Conservation (phyloP, 2,888 invertebrate species). For the Parapristionchus giblindavisi region DNA sequence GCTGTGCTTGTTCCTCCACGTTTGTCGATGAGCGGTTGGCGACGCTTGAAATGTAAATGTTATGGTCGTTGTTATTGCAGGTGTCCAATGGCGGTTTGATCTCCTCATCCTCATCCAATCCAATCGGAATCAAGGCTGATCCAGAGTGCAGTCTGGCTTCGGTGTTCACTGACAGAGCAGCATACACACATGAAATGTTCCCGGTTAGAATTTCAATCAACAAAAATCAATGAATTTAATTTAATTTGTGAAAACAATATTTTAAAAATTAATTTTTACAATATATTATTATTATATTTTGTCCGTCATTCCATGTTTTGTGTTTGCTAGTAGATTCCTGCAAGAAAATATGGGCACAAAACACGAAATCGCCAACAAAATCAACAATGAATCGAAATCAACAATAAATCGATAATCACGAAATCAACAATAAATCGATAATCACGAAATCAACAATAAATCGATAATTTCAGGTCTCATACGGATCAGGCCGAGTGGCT, state of each 20-base stretch:
- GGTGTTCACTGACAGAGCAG: constrained; percentile 46
- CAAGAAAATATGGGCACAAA: too few relatives aligned
- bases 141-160: constrained; percentile 59
- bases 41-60: too few relatives aligned
- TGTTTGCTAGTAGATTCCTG: too few relatives aligned
- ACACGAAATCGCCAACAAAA: too few relatives aligned
- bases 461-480: constrained; percentile 48
- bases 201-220: constrained; percentile 4
- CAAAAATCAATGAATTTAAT: too few relatives aligned
- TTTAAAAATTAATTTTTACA: neutral
- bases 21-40: too few relatives aligned
- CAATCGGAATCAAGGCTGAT: constrained; percentile 57
- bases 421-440: neutral
- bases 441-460: neutral
- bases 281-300: neutral
- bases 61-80: constrained; percentile 18
- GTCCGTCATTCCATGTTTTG: neutral
- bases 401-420: neutral
- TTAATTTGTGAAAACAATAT: neutral
- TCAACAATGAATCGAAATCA: too few relatives aligned
- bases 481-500: constrained; percentile 55
- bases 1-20: too few relatives aligned
- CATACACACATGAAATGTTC: constrained; percentile 27
- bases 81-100: constrained; percentile 42
- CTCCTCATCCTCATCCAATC: constrained; percentile 7